These are phyloP conservation scores for Halichoerus grypus DNA, from an alignment of 2,113 vertebrate species.

Conservation along the genomic window DNA sequence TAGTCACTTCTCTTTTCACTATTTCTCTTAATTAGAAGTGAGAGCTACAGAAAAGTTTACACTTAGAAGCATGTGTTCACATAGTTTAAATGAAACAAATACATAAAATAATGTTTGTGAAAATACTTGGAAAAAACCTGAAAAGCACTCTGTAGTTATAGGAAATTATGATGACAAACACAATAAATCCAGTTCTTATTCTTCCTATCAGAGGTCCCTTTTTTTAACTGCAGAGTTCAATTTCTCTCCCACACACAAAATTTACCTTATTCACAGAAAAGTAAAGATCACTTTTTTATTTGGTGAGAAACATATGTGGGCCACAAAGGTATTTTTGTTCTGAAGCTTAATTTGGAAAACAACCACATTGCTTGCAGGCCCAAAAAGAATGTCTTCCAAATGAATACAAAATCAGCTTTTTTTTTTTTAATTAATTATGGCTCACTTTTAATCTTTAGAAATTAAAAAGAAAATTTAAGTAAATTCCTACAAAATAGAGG, in stretches of 20 bases:
- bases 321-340: not conserved
- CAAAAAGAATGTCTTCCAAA: not conserved
- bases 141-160: not conserved
- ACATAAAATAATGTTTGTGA: not conserved
- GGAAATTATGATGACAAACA: not conserved
- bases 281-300: not conserved
- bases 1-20: not conserved
- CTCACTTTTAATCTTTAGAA: not conserved
- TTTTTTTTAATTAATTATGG: not conserved
- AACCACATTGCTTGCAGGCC: not conserved
- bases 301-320: not conserved
- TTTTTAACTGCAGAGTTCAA: not conserved
- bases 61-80: not conserved
- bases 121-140: not conserved
- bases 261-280: not conserved
- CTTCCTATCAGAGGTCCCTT: not conserved
- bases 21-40: slow-evolving; percentile 12
- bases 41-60: not conserved
- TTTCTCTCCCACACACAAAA: not conserved
- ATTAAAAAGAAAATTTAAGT: not conserved
- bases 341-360: slow-evolving; percentile 27
- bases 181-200: not conserved
- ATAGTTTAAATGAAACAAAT: slow-evolving; percentile 24
- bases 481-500: not conserved
- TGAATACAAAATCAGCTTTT: slow-evolving; percentile 13